These are phyloP conservation scores for Schmidtea mediterranea DNA, from an alignment of 1,140 invertebrate species.

Conservation along the genomic window DNA sequence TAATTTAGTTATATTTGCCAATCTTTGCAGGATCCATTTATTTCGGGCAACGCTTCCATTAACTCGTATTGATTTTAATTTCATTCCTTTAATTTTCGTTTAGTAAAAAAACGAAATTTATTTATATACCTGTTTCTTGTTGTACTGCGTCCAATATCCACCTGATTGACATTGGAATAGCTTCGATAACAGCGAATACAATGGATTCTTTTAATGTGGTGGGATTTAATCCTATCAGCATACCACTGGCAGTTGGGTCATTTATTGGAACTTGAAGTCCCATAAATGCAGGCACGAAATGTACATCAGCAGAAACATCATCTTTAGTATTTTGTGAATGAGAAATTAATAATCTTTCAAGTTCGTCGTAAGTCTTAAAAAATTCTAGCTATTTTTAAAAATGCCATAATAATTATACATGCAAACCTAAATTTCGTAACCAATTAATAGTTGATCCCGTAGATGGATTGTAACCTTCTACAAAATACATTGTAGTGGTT, in stretches of 20 bases:
- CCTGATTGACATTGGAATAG: too few species aligned
- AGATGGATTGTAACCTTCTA: slow-evolving; percentile 57
- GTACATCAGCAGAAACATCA: slow-evolving; percentile 45
- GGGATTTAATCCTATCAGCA: slow-evolving; percentile 54
- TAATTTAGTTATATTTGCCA: too few species aligned
- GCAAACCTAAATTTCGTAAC: slow-evolving; percentile 44
- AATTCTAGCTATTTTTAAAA: slow-evolving; percentile 4
- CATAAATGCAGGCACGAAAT: slow-evolving; percentile 61
- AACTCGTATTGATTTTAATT: too few species aligned
- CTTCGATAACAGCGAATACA: slow-evolving; percentile 11
- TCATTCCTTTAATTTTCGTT: too few species aligned
- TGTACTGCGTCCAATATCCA: too few species aligned
- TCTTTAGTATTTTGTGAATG: neutral
- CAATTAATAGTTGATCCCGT: slow-evolving; percentile 61
- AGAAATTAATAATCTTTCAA: neutral
- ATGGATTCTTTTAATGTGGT: slow-evolving; percentile 49
- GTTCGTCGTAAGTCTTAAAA: slow-evolving; percentile 9
- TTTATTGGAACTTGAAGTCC: slow-evolving; percentile 49
- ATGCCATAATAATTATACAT: neutral
- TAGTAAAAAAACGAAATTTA: too few species aligned
- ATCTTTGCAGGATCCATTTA: too few species aligned
- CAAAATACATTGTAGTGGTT: slow-evolving; percentile 38
- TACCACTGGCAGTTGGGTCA: slow-evolving; percentile 47
- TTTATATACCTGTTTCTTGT: too few species aligned
- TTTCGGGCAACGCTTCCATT: too few species aligned